A percentile compares a stretch with the other conserved stretches of the same genome.
phyloP scores from a whole-genome alignment of 2,888 invertebrate genomes.

The Gandaritis pyraliata region DNA sequence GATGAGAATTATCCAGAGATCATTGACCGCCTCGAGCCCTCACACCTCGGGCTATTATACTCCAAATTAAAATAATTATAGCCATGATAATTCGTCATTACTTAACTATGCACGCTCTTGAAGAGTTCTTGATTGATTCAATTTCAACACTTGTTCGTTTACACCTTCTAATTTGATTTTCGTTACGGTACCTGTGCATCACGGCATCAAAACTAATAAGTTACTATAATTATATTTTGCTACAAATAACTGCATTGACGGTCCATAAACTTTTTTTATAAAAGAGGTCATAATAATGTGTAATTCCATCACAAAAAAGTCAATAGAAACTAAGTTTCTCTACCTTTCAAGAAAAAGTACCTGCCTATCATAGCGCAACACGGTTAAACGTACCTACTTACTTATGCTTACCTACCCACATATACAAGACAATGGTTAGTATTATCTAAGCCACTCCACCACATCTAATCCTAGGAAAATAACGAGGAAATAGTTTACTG shows the following conservation, averaged over 20 bases:
- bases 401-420: constrained; percentile 6
- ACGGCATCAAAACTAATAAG: background rate
- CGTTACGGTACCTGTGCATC: constrained; percentile 12
- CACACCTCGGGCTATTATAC: constrained; percentile 60
- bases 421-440: constrained; percentile 23
- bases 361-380: no score
- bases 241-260: no score
- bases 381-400: no score
- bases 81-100: constrained; percentile 48
- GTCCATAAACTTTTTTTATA: no score
- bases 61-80: constrained; percentile 60
- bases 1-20: constrained; percentile 59
- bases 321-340: no score
- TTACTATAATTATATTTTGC: no score
- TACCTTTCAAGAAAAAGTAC: no score
- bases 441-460: constrained; percentile 37
- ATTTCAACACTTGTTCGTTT: constrained; percentile 40
- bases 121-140: constrained; percentile 28
- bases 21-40: constrained; percentile 65
- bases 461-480: constrained; percentile 39
- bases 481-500: constrained; percentile 52
- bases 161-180: constrained; percentile 21
- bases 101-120: constrained; percentile 40
- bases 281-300: no score
- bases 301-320: no score